Conservation (phyloP, 2,797 vertebrate genomes). For the Sphaeramia orbicularis region DNA sequence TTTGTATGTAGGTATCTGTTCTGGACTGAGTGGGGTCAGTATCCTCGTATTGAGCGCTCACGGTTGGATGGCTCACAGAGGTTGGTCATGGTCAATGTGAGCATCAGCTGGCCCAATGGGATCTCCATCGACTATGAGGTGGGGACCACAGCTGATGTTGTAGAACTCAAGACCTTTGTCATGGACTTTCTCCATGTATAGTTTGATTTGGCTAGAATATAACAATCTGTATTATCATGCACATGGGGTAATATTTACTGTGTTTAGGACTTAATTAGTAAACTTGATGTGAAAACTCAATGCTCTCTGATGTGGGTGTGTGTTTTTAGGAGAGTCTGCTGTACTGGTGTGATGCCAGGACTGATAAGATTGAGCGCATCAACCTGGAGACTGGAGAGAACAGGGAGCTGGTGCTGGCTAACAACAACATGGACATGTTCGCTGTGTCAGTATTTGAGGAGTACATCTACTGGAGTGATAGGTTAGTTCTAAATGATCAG, state of each 20-base stretch:
- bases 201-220: background rate
- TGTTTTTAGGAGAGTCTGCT: constrained; percentile 89
- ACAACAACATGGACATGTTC: constrained; percentile 99
- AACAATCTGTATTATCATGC: no score
- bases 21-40: constrained; percentile 99
- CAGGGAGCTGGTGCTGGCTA: constrained; percentile 93
- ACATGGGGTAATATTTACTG: background rate
- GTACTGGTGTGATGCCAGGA: constrained; percentile 98
- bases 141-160: constrained; percentile 20
- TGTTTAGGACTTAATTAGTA: background rate
- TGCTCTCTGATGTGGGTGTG: constrained; percentile 3
- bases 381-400: constrained; percentile 95
- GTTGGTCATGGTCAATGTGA: constrained; percentile 92
- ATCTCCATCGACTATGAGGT: constrained; percentile 98
- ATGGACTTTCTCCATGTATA: background rate
- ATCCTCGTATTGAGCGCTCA: constrained; percentile 95
- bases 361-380: constrained; percentile 95
- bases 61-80: constrained; percentile 93
- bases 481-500: constrained; percentile 76
- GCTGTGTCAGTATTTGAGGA: constrained; percentile 96
- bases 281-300: background rate
- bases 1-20: constrained; percentile 90
- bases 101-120: constrained; percentile 98
- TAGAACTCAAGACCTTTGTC: background rate
- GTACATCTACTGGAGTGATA: constrained; percentile 98